Evolutionary conservation across 2,888 invertebrate species (phyloP).

Genomic region (Phalera bucephala): DNA sequence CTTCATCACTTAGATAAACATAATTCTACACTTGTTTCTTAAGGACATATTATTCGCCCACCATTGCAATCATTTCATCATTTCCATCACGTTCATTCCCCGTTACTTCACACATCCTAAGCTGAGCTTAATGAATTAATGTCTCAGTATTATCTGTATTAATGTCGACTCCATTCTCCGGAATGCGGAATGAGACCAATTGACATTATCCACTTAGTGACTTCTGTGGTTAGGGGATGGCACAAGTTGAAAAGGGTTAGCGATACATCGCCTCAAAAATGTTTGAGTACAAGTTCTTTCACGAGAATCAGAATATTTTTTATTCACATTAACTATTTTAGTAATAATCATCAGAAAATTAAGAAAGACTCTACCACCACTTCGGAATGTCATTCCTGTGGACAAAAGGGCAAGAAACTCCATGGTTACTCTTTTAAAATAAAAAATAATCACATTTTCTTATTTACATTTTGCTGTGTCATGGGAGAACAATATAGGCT

Average conservation of each 20-base stretch:
- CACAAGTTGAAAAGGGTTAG: constrained; percentile 21
- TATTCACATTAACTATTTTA: too few species aligned
- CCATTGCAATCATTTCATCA: constrained; percentile 24
- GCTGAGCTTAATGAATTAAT: constrained; percentile 59
- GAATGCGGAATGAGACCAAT: constrained; percentile 79
- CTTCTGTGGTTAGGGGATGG: constrained; percentile 56
- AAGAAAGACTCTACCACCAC: too few species aligned
- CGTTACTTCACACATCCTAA: constrained; percentile 31
- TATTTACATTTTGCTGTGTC: too few species aligned
- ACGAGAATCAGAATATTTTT: too few species aligned
- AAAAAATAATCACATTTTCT: too few species aligned
- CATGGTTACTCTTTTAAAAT: too few species aligned
- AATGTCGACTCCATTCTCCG: constrained; percentile 60
- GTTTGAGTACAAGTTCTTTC: not conserved
- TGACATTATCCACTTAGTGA: constrained; percentile 78
- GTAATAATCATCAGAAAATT: too few species aligned
- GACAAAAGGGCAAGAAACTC: too few species aligned
- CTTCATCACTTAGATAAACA: not conserved
- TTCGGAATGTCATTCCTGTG: too few species aligned
- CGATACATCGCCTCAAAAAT: not conserved
- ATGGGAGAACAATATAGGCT: too few species aligned
- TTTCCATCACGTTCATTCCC: constrained; percentile 22
- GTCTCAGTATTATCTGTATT: constrained; percentile 62
- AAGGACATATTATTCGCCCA: constrained; percentile 26
- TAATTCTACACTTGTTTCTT: constrained; percentile 5